Evolutionary conservation across 2,797 vertebrate genomes (phyloP).

Genomic region (Picus viridis): DNA sequence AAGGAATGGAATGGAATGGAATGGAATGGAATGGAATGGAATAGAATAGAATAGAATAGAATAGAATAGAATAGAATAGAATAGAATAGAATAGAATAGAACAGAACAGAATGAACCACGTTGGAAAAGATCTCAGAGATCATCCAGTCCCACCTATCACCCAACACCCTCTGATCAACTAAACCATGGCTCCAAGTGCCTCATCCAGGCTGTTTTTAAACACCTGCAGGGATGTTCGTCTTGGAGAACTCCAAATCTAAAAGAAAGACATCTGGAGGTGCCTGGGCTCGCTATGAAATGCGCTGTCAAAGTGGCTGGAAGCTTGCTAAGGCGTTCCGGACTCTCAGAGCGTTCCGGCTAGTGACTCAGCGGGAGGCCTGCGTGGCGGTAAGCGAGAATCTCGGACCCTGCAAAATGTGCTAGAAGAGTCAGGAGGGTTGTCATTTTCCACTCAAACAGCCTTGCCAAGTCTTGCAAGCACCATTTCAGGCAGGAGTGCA

Average conservation of each 20-base stretch:
- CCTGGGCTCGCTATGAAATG: not conserved
- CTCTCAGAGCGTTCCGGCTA: not conserved
- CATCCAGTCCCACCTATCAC: too few species aligned
- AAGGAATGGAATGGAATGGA: too few species aligned
- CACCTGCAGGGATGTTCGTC: not conserved
- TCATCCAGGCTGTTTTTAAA: too few species aligned
- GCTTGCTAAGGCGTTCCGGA: not conserved
- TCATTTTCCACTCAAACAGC: not conserved
- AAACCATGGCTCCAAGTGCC: too few species aligned
- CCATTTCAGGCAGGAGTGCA: slow-evolving; percentile 29
- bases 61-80: too few species aligned
- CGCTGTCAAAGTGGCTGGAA: not conserved
- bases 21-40: too few species aligned
- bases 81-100: too few species aligned
- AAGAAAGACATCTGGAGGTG: not conserved
- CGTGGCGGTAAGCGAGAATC: not conserved
- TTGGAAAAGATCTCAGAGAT: too few species aligned
- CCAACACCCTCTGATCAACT: too few species aligned
- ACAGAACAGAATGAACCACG: too few species aligned
- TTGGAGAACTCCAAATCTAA: not conserved
- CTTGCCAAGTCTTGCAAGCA: not conserved
- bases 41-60: too few species aligned
- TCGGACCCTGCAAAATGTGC: not conserved
- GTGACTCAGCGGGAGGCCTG: slow-evolving; percentile 24
- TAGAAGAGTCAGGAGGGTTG: not conserved